Conservation (phyloP, 2,888 invertebrate genomes). For the Spodoptera exigua region DNA sequence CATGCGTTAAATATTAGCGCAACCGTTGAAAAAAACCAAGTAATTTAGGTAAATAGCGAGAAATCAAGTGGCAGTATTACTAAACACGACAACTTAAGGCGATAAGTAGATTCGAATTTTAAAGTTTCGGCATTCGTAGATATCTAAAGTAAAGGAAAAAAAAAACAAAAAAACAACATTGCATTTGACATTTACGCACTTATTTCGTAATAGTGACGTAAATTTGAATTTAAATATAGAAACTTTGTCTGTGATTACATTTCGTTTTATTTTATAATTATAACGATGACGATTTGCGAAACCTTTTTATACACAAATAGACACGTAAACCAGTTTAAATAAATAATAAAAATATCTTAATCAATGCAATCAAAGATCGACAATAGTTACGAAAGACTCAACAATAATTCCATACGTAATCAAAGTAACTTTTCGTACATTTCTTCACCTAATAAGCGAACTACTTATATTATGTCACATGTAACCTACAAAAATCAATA, state of each 20-base stretch:
- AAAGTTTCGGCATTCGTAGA: slow-evolving; percentile 56
- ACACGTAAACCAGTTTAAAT: too few species aligned
- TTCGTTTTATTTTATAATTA: not conserved
- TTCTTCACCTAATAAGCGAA: too few species aligned
- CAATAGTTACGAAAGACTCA: too few species aligned
- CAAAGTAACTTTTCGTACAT: too few species aligned
- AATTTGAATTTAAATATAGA: slow-evolving; percentile 40
- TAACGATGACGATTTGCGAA: not conserved
- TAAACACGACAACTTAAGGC: slow-evolving; percentile 63
- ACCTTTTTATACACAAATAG: too few species aligned
- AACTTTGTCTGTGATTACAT: slow-evolving; percentile 14
- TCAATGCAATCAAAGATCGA: too few species aligned
- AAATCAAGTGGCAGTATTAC: slow-evolving; percentile 83
- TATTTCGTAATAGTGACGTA: slow-evolving; percentile 46
- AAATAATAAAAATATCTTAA: too few species aligned
- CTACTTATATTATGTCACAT: too few species aligned
- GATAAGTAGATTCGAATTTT: slow-evolving; percentile 66
- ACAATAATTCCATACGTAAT: too few species aligned
- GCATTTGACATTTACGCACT: slow-evolving; percentile 60
- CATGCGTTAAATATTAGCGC: slow-evolving; percentile 85
- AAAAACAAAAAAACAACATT: slow-evolving; percentile 52
- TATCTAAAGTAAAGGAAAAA: slow-evolving; percentile 43
- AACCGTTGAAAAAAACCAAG: slow-evolving; percentile 83
- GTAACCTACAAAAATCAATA: too few species aligned
- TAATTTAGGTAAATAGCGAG: slow-evolving; percentile 87